These are phyloP conservation scores for Portevinia maculata DNA, from an alignment of 2,888 invertebrate species.

Conservation along the genomic window DNA sequence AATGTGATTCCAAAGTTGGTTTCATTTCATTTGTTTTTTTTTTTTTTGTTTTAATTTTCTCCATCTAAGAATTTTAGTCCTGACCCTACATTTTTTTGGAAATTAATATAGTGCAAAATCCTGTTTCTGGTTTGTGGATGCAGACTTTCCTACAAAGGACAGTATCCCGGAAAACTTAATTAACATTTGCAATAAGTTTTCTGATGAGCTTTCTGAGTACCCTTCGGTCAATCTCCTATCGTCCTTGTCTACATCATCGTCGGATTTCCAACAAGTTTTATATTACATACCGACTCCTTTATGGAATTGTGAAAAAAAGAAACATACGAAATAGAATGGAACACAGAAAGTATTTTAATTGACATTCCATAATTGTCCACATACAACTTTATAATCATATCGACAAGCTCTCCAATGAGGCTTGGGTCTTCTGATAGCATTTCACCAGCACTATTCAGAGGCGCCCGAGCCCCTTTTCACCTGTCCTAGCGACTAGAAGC, in stretches of 20 bases:
- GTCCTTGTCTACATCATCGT: constrained; percentile 8
- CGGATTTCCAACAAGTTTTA: constrained; percentile 11
- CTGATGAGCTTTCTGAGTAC: constrained; percentile 61
- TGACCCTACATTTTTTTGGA: constrained; percentile 22
- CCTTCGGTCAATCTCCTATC: constrained; percentile 35
- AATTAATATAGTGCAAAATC: constrained; percentile 69
- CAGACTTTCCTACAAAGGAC: constrained; percentile 40
- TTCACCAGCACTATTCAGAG: constrained; percentile 4
- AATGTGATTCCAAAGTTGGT: constrained; percentile 60
- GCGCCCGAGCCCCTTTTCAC: background rate
- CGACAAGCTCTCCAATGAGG: background rate
- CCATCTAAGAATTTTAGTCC: constrained; percentile 28
- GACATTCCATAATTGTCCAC: constrained; percentile 38
- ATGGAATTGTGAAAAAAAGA: background rate
- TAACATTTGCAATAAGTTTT: constrained; percentile 72
- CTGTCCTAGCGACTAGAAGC: background rate
- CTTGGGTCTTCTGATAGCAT: background rate
- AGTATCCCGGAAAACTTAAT: constrained; percentile 67
- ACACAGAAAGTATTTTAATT: constrained; percentile 43
- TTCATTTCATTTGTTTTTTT: constrained; percentile 37
- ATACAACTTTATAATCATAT: background rate
- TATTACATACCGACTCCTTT: background rate
- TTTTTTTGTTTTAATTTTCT: constrained; percentile 12
- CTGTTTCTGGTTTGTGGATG: constrained; percentile 57
- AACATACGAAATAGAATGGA: constrained; percentile 1